A percentile compares a stretch with the other conserved stretches of the same genome.
These are phyloP conservation scores for Minunthozetes semirufus DNA, from an alignment of 2,888 invertebrate genomes.

Conservation along the genomic window DNA sequence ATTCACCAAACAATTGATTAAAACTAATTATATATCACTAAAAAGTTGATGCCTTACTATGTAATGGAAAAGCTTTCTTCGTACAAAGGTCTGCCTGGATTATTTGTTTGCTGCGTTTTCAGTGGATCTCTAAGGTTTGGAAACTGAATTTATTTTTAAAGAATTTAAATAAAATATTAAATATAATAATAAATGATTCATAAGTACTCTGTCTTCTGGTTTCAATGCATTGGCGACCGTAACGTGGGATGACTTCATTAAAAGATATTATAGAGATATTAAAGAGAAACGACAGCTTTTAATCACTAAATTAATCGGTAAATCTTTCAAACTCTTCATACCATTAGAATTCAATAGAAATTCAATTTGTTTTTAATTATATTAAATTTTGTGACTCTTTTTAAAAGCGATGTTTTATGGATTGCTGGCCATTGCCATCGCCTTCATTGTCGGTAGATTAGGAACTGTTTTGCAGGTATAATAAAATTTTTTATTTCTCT, in stretches of 20 bases:
- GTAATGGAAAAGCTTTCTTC: conserved; percentile 71
- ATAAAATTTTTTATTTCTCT: not conserved
- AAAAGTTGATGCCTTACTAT: conserved; percentile 60
- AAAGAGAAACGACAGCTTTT: conserved; percentile 1
- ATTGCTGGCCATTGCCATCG: conserved; percentile 3
- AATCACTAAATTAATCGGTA: conserved; percentile 22
- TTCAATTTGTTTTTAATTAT: not conserved
- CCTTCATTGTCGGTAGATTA: conserved; percentile 21
- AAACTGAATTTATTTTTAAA: conserved; percentile 40
- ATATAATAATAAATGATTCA: not conserved
- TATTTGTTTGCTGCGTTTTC: conserved; percentile 83
- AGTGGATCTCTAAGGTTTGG: conserved; percentile 62
- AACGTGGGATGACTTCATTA: conserved; percentile 76
- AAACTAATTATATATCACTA: not conserved
- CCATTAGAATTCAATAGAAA: not conserved
- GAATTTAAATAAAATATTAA: not conserved
- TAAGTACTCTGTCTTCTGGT: conserved; percentile 52
- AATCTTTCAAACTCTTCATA: not conserved
- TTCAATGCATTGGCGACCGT: conserved; percentile 76
- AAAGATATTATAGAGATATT: conserved; percentile 1
- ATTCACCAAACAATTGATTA: not conserved
- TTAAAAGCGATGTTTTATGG: conserved; percentile 16
- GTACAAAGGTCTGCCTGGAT: conserved; percentile 75
- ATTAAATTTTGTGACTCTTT: not conserved
- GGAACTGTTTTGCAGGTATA: conserved; percentile 26